A percentile compares a stretch with the other conserved stretches of the same genome.
Conservation (phyloP, 2,113 vertebrate species). For the Lampris incognitus region DNA sequence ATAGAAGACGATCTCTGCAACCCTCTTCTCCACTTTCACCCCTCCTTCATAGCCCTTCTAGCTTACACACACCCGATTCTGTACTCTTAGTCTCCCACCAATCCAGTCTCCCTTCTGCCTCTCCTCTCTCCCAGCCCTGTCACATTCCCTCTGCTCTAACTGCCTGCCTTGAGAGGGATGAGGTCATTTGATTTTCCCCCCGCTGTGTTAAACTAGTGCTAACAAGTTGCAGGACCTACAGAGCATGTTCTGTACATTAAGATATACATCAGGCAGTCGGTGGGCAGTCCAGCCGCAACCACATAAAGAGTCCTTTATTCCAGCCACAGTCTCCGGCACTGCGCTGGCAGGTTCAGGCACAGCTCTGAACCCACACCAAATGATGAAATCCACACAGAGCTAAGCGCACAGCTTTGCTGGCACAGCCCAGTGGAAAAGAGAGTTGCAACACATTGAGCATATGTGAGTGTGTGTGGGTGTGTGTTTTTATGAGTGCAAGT, state of each 20-base stretch:
- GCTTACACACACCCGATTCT: slow-evolving; percentile 8
- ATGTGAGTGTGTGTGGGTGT: slow-evolving; percentile 29
- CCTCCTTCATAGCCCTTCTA: not conserved
- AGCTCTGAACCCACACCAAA: slow-evolving; percentile 79
- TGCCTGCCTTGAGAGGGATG: slow-evolving; percentile 76
- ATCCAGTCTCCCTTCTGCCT: slow-evolving; percentile 9
- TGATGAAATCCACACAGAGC: slow-evolving; percentile 80
- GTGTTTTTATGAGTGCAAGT: slow-evolving; percentile 5
- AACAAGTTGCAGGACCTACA: slow-evolving; percentile 81
- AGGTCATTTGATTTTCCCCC: slow-evolving; percentile 75
- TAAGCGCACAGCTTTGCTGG: slow-evolving; percentile 74
- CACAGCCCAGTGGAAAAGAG: slow-evolving; percentile 75
- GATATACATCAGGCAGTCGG: slow-evolving; percentile 80
- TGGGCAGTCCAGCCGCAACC: slow-evolving; percentile 69
- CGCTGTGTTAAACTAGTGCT: slow-evolving; percentile 77
- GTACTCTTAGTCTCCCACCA: not conserved
- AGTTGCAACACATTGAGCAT: slow-evolving; percentile 64
- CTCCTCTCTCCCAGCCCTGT: slow-evolving; percentile 26
- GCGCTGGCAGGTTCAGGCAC: slow-evolving; percentile 76
- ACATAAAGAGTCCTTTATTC: slow-evolving; percentile 81
- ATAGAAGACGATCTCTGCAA: too few species aligned
- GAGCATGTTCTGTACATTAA: slow-evolving; percentile 81
- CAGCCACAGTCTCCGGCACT: slow-evolving; percentile 65
- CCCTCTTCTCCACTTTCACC: slow-evolving; percentile 4
- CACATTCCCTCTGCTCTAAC: slow-evolving; percentile 62